Percentiles rank a stretch among this genome's conserved stretches.
These are phyloP conservation scores for Gasterosteus nipponicus DNA, from an alignment of 2,113 vertebrate species.

Conservation along the genomic window DNA sequence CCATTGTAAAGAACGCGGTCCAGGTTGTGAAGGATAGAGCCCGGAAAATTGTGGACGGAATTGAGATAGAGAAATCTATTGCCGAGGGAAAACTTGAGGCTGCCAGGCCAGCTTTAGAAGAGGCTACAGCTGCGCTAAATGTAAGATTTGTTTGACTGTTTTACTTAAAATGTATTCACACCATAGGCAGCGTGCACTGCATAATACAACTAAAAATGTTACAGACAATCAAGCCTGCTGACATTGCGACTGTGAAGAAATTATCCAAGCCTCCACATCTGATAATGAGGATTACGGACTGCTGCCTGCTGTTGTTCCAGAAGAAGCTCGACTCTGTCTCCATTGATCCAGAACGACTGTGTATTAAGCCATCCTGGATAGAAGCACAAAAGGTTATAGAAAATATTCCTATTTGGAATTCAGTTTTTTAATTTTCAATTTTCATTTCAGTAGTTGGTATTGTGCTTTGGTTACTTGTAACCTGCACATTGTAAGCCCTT, in stretches of 20 bases:
- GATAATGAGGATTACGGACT: constrained; percentile 88
- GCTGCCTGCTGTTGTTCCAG: constrained; percentile 83
- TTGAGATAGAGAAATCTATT: constrained; percentile 84
- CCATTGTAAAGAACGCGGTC: constrained; percentile 87
- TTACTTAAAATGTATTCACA: constrained; percentile 2
- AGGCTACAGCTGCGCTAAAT: constrained; percentile 85
- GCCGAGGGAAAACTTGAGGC: constrained; percentile 86
- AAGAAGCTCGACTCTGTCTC: constrained; percentile 79
- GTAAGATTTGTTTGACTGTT: constrained; percentile 69
- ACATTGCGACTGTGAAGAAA: constrained; percentile 86
- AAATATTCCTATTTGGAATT: constrained; percentile 52
- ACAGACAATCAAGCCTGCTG: constrained; percentile 86
- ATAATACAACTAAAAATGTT: neutral
- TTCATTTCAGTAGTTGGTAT: constrained; percentile 8
- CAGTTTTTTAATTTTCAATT: too few species aligned
- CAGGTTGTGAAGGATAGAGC: constrained; percentile 88
- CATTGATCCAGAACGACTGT: constrained; percentile 74
- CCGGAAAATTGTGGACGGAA: constrained; percentile 87
- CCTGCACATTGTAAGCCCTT: neutral
- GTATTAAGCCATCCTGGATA: constrained; percentile 81
- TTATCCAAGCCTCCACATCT: constrained; percentile 85
- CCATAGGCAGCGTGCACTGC: neutral
- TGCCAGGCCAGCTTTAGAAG: constrained; percentile 84
- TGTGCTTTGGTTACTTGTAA: neutral
- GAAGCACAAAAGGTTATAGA: constrained; percentile 82